Base-by-base conservation (phyloP, 2,888 invertebrate genomes). In the Pinctada fucata region DNA sequence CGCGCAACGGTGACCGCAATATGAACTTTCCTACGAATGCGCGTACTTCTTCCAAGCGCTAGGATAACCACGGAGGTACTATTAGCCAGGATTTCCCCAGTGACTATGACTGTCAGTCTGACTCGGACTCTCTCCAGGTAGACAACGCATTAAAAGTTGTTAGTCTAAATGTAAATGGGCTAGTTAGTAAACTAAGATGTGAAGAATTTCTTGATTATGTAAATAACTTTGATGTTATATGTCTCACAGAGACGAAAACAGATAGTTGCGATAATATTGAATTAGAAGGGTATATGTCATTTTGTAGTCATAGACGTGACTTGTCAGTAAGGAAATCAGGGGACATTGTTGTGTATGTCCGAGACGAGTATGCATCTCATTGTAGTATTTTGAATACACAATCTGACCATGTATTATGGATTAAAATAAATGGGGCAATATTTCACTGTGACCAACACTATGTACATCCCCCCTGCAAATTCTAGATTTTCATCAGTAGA, bases 171-270 rank as follows among this genome's bases (percentile, higher is more conserved):
- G 16, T 71, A n/a, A 52, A 31, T 51, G 71, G 52, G 50, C 6
- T 71, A 4, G n/a, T 50, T 52, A 51, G 48, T 47, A 72, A 63
- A 63, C 13, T 75, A 52, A 10, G 45, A 67, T 58, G 13, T 51
- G 4, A 45, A 49, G 75, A 69, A 58, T 75, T 75, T 69, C 3
- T 52, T 45, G 63, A 68, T 51, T 51, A 13, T 10, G 52, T 69
- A 8, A 69, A 68, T 10, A 47, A 58, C 4, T 58, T 58, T 31
- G 69, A 75, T 58, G 69, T 75, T 58, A 31, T 75, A 10, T 69
- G 75, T 75, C 48, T 69, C n/a, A 69, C 69, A n/a, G 75, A 75
- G 69, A 69, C 75, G 5, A 75, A 75, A 58, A 58, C 68, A 45
- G 75, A 58, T 47, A 6, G 45, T 45, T 47, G 52, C 4, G 48